Conservation (phyloP, 2,888 invertebrate species). For the Tenodera sinensis region DNA sequence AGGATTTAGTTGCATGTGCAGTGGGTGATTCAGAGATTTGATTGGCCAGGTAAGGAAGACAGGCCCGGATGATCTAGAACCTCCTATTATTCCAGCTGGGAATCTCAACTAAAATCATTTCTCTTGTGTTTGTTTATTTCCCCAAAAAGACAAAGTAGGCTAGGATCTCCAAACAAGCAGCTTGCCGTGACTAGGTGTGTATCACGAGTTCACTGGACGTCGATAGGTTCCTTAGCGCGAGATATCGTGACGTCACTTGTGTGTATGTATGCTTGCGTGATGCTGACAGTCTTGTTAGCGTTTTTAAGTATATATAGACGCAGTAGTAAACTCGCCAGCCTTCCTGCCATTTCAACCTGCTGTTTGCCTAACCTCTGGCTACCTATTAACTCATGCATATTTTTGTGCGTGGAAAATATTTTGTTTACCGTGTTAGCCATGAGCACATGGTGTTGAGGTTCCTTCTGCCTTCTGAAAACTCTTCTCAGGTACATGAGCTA, state of each 20-base stretch:
- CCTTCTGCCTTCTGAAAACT: neutral
- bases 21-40: too few relatives aligned
- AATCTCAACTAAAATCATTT: too few relatives aligned
- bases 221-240: neutral
- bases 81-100: too few relatives aligned
- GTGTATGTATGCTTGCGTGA: neutral
- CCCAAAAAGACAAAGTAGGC: neutral
- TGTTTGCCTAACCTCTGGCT: neutral
- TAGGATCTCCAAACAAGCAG: neutral
- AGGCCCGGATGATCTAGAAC: too few relatives aligned
- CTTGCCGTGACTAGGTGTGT: slow-evolving; percentile 2
- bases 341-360: neutral
- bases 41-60: too few relatives aligned
- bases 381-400: neutral
- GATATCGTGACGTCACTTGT: slow-evolving; percentile 6
- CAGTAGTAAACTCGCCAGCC: neutral
- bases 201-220: neutral
- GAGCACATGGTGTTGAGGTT: neutral
- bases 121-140: too few relatives aligned
- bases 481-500: neutral
- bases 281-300: slow-evolving; percentile 11
- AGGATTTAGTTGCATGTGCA: too few relatives aligned
- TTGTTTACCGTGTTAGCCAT: neutral
- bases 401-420: neutral
- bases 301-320: neutral